Evolutionary conservation across 2,888 invertebrate genomes (phyloP), one percentile per base, ranked within the genome.

Genomic region (Amphimallon solstitiale): DNA sequence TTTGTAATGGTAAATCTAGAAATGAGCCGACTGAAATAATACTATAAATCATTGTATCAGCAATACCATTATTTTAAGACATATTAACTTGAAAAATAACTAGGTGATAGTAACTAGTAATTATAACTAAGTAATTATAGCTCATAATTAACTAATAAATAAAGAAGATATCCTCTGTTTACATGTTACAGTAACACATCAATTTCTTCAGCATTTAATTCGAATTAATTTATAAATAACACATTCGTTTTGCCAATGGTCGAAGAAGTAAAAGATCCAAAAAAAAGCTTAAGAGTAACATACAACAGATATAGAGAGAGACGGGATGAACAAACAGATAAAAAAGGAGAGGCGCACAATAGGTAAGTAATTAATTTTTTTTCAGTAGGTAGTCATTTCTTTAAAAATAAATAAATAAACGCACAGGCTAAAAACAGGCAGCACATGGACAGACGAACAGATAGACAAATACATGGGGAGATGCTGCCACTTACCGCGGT

Each of bases 401-500:
- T n/a, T n/a, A n/a, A n/a, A n/a, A n/a, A 45, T 60, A 17, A 40
- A 48, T 49, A 61, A 54, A 49, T 51, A 49, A 60, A 62, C 49
- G 49, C 73, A 74, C 77, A 78, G 78, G 78, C 77, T 79, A 77
- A 70, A 72, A 70, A 78, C 82, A 83, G 81, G 81, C 81, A 80
- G 81, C 82, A 81, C 80, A 82, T 80, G 79, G 79, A 81, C 80
- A 80, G 78, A 79, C 79, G 80, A 77, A 80, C 80, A 81, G 78
- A 78, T 74, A 78, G 74, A 76, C 77, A 78, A 79, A 77, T 78
- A 79, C 79, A 81, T 78, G 81, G 82, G 81, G 80, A 78, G 78
- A 81, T 82, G 82, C 82, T 83, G 90, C 89, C 90, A 95, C 95
- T 95, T 95, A 95, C 95, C 95, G 92, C 91, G 94, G 94, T 90